Conservation (phyloP, 2,888 invertebrate species). For the Hypomecis punctinalis region DNA sequence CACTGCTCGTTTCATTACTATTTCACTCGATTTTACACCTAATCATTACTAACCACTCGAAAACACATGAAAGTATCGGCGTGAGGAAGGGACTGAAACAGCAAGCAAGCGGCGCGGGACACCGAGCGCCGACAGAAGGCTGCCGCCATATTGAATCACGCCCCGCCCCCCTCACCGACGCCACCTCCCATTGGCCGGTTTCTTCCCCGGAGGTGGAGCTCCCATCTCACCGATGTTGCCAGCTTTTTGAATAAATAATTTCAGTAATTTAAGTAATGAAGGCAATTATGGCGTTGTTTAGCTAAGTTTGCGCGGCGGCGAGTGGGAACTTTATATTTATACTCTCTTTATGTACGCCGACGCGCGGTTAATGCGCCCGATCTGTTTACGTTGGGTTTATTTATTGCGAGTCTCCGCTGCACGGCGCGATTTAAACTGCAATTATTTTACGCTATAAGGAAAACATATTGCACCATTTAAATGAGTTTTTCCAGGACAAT, state of each 20-base stretch:
- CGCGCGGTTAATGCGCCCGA: constrained; percentile 84
- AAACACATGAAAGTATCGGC: constrained; percentile 63
- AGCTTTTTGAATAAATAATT: constrained; percentile 86
- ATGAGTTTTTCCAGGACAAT: constrained; percentile 61
- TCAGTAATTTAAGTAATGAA: constrained; percentile 86
- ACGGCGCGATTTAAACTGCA: constrained; percentile 82
- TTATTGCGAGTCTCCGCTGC: constrained; percentile 80
- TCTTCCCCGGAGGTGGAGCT: constrained; percentile 61
- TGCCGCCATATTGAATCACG: constrained; percentile 79
- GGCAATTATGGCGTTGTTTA: constrained; percentile 86
- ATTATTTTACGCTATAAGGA: constrained; percentile 78
- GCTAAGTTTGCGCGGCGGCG: constrained; percentile 84
- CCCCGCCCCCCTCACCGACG: constrained; percentile 66
- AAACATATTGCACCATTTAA: constrained; percentile 76
- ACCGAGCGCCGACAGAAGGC: constrained; percentile 54
- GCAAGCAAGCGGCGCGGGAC: constrained; percentile 57
- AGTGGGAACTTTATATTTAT: constrained; percentile 85
- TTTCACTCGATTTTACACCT: constrained; percentile 60
- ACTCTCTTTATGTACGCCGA: constrained; percentile 85
- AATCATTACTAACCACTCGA: constrained; percentile 57
- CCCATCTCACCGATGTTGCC: constrained; percentile 79
- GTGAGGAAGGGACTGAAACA: constrained; percentile 66
- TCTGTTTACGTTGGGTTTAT: constrained; percentile 83
- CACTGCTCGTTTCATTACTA: constrained; percentile 40
- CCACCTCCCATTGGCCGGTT: constrained; percentile 63